Conservation (phyloP, 2,113 vertebrate species). For the Protomyctophum bolini region DNA sequence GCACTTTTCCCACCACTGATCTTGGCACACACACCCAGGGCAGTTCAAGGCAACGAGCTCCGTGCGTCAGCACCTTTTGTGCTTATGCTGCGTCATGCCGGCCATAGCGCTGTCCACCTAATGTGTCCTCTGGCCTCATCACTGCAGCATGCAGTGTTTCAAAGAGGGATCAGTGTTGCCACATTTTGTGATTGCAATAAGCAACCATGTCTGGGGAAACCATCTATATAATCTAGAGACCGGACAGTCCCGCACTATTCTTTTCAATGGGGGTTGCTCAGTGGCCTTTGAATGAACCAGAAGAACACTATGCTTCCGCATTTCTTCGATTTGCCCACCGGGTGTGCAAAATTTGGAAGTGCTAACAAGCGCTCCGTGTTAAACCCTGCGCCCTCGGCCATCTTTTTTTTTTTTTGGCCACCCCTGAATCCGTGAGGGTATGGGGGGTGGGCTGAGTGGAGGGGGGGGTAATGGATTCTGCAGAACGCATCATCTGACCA, state of each 20-base stretch:
- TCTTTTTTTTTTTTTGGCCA: not conserved
- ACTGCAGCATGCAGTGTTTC: constrained; percentile 8
- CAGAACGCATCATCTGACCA: constrained; percentile 27
- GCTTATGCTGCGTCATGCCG: constrained; percentile 23
- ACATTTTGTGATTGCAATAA: too few relatives aligned
- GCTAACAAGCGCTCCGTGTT: too few relatives aligned
- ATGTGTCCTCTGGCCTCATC: constrained; percentile 13
- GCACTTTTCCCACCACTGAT: too few relatives aligned
- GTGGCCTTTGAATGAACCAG: too few relatives aligned
- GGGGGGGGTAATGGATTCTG: constrained; percentile 47
- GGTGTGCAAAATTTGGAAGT: too few relatives aligned
- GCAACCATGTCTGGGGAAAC: too few relatives aligned
- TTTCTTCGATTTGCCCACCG: too few relatives aligned
- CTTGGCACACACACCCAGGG: not conserved
- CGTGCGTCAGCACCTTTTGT: constrained; percentile 30
- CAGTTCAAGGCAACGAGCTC: not conserved
- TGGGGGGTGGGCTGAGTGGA: not conserved
- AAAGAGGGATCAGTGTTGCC: not conserved
- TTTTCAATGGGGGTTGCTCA: too few relatives aligned
- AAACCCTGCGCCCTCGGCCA: too few relatives aligned
- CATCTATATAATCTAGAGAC: too few relatives aligned
- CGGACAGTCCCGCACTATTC: too few relatives aligned
- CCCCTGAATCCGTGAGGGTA: not conserved
- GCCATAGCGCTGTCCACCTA: constrained; percentile 12
- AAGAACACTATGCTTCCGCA: too few relatives aligned